These are phyloP conservation scores for Bugula neritina DNA, from an alignment of 2,888 invertebrate species.

Conservation along the genomic window DNA sequence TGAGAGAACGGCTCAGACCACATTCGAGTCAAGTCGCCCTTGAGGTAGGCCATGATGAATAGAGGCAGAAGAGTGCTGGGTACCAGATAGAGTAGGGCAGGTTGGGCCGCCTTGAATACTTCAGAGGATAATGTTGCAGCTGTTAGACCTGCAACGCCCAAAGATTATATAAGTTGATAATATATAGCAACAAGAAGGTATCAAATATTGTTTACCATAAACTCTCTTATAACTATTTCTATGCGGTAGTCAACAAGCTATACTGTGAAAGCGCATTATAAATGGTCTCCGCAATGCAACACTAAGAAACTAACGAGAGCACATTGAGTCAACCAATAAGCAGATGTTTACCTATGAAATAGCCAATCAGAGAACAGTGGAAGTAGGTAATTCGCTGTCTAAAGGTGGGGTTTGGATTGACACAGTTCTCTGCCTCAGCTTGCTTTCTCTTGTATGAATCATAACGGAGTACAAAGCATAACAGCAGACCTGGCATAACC, in stretches of 20 bases:
- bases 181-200: no score
- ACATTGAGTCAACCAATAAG: no score
- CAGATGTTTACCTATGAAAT: slow-evolving; percentile 77
- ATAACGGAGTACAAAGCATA: slow-evolving; percentile 93
- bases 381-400: slow-evolving; percentile 70
- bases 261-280: no score
- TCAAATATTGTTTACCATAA: no score
- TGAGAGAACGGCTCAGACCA: slow-evolving; percentile 69
- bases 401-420: slow-evolving; percentile 55
- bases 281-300: no score
- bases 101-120: slow-evolving; percentile 96
- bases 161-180: no score
- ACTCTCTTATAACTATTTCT: no score
- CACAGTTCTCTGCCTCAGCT: slow-evolving; percentile 61
- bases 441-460: slow-evolving; percentile 94
- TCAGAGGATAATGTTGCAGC: slow-evolving; percentile 96
- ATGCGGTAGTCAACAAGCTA: no score
- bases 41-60: slow-evolving; percentile 94
- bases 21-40: slow-evolving; percentile 95
- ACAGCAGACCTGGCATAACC: slow-evolving; percentile 89
- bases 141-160: slow-evolving; percentile 63
- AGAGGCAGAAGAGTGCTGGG: slow-evolving; percentile 93
- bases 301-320: no score
- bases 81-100: slow-evolving; percentile 90
- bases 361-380: slow-evolving; percentile 95